These are phyloP conservation scores for Oncorhynchus mykiss DNA, from an alignment of 2,113 vertebrate species.

Conservation along the genomic window DNA sequence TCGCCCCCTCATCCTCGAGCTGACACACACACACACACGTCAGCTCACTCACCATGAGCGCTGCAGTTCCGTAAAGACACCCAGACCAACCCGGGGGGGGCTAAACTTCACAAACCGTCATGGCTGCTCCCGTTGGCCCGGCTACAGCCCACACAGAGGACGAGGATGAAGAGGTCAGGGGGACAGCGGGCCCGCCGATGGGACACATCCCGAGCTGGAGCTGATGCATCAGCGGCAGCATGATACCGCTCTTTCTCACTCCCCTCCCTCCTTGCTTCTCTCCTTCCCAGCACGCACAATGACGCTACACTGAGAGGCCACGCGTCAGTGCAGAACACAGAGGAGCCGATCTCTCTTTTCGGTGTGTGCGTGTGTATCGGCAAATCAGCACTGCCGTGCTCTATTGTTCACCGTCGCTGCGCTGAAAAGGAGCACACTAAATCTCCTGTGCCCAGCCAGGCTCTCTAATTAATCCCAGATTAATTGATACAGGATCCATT, in stretches of 20 bases:
- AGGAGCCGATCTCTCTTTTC: conserved; percentile 3
- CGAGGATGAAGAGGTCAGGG: conserved; percentile 24
- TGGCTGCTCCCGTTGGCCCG: conserved; percentile 52
- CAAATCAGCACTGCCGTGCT: conserved; percentile 34
- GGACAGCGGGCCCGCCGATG: conserved; percentile 40
- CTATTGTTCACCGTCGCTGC: conserved; percentile 27
- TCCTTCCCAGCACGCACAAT: too few relatives aligned
- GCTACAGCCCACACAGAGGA: conserved; percentile 54
- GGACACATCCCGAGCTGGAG: conserved; percentile 59
- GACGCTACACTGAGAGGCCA: conserved; percentile 9
- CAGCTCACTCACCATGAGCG: conserved; percentile 86
- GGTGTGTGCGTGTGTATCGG: conserved; percentile 21
- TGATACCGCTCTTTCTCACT: conserved; percentile 24
- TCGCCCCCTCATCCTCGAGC: not conserved
- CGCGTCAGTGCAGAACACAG: conserved; percentile 32
- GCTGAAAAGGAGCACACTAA: conserved; percentile 9
- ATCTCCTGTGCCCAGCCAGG: conserved; percentile 31
- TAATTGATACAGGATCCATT: conserved; percentile 45
- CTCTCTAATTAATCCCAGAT: conserved; percentile 53
- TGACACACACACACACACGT: conserved; percentile 14
- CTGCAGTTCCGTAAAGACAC: conserved; percentile 73
- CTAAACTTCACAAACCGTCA: conserved; percentile 64
- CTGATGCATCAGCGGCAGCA: conserved; percentile 28
- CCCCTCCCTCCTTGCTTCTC: conserved; percentile 1
- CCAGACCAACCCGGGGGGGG: conserved; percentile 40